Base-by-base conservation (phyloP, 2,113 vertebrate species). In the Macquaria ambigua region DNA sequence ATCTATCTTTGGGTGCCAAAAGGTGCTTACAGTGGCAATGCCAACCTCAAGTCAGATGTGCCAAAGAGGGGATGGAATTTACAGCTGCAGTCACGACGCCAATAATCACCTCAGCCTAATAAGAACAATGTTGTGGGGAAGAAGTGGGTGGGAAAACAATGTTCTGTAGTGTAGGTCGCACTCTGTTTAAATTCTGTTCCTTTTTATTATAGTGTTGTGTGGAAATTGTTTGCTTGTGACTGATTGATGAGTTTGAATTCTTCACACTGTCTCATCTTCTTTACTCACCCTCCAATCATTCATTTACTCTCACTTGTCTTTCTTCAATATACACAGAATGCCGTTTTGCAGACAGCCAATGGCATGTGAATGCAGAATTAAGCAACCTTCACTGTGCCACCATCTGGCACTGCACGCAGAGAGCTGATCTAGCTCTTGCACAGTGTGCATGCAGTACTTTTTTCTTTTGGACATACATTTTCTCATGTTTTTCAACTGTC, bases 1-100 rank as follows among this genome's bases (percentile, higher is more conserved):
- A 59, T 6, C 43, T 61, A 43, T 70, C 48, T 76, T 28, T 59
- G 28, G 52, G 16, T 18, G 25, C 61, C 74, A 85, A 67, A 90
- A 86, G 59, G 69, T 64, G 77, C 41, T 79, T 37, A 48, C 55
- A 50, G 41, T 63, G 39, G 12, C 18, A 81, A 37, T 10, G 55
- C 61, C n/a, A 6, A 59, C 46, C n/a, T 79, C 31, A 43, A 71
- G 73, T 82, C 70, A 41, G 28, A 85, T 64, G 66, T 74, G 74
- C 37, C 78, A 79, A 55, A 74, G 25, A 16, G 20, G 5, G 50
- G 58, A 48, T 31, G 41, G 3, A 69, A 78, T 74, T 41, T 81
- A 80, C 20, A 86, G 73, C 58, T 61, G 62, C 43, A 52, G 70
- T 34, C 46, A 21, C 3, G 5, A 71, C 55, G 72, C 50, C 75